A percentile compares a stretch with the other conserved stretches of the same genome.
phyloP scores from a whole-genome alignment of 30 jellyfish, hydroid and myxozoan species.

The Morbakka virulenta region DNA sequence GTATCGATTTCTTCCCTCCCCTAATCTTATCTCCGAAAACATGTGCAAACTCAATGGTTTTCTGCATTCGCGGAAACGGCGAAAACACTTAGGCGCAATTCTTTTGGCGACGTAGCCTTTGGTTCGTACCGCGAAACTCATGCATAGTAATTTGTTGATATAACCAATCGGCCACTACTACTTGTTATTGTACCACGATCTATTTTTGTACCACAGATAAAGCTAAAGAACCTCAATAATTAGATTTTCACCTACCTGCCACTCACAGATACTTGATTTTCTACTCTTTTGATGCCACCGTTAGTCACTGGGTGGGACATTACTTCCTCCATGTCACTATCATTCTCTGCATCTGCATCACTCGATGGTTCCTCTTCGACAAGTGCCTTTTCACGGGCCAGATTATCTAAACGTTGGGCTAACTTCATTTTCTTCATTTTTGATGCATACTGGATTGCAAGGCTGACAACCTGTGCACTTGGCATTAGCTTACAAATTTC shows the following conservation, averaged over 20 bases:
- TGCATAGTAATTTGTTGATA: no score
- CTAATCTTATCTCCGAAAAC: no score
- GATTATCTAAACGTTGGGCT: conserved; percentile 68
- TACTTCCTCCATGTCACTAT: neutral
- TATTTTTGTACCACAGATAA: no score
- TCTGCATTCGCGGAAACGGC: no score
- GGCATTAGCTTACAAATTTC: conserved; percentile 89
- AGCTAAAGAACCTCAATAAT: neutral
- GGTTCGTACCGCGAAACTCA: no score
- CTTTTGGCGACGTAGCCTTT: no score
- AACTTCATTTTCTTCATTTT: conserved; percentile 68
- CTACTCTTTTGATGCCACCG: conserved; percentile 3
- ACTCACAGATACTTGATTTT: neutral
- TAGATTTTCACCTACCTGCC: neutral
- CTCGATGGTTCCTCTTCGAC: conserved; percentile 42
- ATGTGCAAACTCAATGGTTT: no score
- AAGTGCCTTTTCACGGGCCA: conserved; percentile 69
- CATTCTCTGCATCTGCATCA: conserved; percentile 34
- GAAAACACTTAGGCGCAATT: no score
- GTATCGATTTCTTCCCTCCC: no score
- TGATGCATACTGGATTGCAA: conserved; percentile 92
- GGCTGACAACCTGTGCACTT: conserved; percentile 62
- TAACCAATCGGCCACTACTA: no score
- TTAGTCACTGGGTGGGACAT: conserved; percentile 13
- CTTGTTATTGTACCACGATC: no score